Base-by-base conservation (phyloP, 2,113 vertebrate genomes). In the Chionis minor region DNA sequence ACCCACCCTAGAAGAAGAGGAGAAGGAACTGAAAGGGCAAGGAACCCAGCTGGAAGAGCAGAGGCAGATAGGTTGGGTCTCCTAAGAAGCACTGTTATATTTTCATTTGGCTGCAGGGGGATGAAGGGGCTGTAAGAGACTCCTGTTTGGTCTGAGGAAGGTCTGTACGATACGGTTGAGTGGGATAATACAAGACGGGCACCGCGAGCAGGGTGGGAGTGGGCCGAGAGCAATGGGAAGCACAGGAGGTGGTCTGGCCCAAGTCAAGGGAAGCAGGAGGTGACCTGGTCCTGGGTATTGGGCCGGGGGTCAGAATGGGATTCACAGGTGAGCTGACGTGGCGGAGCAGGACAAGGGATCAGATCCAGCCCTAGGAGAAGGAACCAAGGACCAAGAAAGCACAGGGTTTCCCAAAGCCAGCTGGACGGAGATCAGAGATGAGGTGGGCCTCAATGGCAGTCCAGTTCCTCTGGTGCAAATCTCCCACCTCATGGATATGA, bases 361-460 rank as follows among this genome's bases (percentile, higher is more conserved):
- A 16, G 32, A 47, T 73, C 71, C 88, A 81, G n/a, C 27, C 35
- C 74, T 12, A 38, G 42, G 27, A 75, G 63, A 62, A 88, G 58
- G 51, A 93, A 63, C 22, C 9, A 1, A 80, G 65, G 81, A 63
- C 73, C 63, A 73, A 40, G 59, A 52, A 79, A 79, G 71, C 56
- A 62, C 40, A 21, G 16, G 61, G 66, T 23, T 71, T 71, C 67
- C 80, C 81, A 81, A 54, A 85, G 72, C 87, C 94, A 96, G 92
- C 67, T 93, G 94, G 90, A 58, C 0, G 0, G 19, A 77, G 85
- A 95, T 94, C 67, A 93, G 81, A 91, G 72, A 35, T 1, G 1
- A 83, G 61, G 32, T 11, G 20, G 45, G 55, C 79, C 45, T 73
- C 83, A 73, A 45, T 10, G 72, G 83, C 69, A 81, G 73, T 23